These are phyloP conservation scores for Pyrocoelia pectoralis DNA, from an alignment of 2,888 invertebrate genomes.

Conservation along the genomic window DNA sequence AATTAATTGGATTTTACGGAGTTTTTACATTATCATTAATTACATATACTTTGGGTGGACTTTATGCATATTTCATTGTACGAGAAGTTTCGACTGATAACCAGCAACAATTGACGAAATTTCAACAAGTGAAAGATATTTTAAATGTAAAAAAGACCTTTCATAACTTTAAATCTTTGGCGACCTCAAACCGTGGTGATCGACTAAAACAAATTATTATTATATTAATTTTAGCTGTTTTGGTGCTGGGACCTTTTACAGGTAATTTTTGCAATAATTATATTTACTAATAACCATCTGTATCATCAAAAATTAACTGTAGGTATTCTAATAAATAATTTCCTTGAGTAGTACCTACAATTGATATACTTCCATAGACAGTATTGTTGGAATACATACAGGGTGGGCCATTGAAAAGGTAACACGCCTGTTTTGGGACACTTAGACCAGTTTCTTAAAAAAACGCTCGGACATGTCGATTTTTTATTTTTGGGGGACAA, in stretches of 20 bases:
- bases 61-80: constrained; percentile 60
- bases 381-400: too few relatives aligned
- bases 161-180: not conserved
- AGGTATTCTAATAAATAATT: too few relatives aligned
- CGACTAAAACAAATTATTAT: not conserved
- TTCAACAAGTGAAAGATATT: not conserved
- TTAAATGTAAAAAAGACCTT: not conserved
- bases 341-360: too few relatives aligned
- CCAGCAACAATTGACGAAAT: constrained; percentile 54
- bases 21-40: constrained; percentile 60
- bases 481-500: too few relatives aligned
- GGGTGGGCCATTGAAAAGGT: too few relatives aligned
- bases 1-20: constrained; percentile 62
- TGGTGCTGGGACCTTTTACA: constrained; percentile 47
- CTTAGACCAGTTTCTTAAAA: too few relatives aligned
- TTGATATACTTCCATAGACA: too few relatives aligned
- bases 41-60: constrained; percentile 60
- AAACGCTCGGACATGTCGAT: too few relatives aligned
- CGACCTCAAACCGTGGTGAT: not conserved
- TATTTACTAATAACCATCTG: too few relatives aligned
- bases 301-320: too few relatives aligned
- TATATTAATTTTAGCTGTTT: not conserved
- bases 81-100: constrained; percentile 49
- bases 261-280: too few relatives aligned
- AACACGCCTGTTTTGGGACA: too few relatives aligned